Conservation (phyloP, 2,113 vertebrate genomes). For the Scophthalmus maximus region DNA sequence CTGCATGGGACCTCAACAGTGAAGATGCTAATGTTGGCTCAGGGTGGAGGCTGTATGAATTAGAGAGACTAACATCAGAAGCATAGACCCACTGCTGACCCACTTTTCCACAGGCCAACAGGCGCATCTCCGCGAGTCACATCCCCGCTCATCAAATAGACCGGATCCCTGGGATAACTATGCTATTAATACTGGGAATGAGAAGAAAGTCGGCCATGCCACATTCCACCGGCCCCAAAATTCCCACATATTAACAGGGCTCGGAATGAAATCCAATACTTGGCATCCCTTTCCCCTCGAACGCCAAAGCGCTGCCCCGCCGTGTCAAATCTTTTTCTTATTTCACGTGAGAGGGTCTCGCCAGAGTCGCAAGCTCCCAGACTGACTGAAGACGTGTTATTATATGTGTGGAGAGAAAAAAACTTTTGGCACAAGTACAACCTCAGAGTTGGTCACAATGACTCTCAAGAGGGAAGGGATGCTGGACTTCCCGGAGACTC, state of each 20-base stretch:
- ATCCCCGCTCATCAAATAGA: conserved; percentile 51
- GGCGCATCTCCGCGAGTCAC: conserved; percentile 24
- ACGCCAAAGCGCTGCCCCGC: conserved; percentile 45
- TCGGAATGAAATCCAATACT: conserved; percentile 70
- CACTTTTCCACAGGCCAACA: conserved; percentile 49
- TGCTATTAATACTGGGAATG: conserved; percentile 72
- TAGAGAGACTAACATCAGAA: conserved; percentile 5
- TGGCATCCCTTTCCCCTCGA: conserved; percentile 52
- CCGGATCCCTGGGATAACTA: conserved; percentile 50
- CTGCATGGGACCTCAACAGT: conserved; percentile 10
- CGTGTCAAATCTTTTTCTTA: conserved; percentile 60
- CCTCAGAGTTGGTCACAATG: conserved; percentile 22
- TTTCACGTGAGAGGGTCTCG: conserved; percentile 53
- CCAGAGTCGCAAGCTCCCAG: conserved; percentile 48
- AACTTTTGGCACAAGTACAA: conserved; percentile 18
- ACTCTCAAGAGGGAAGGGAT: conserved; percentile 38
- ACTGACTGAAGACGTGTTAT: conserved; percentile 59
- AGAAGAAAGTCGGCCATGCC: conserved; percentile 62
- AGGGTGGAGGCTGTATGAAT: conserved; percentile 14
- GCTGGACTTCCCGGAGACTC: conserved; percentile 36
- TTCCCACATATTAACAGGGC: conserved; percentile 72
- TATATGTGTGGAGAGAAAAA: conserved; percentile 31
- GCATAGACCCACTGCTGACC: conserved; percentile 59
- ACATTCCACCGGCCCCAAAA: conserved; percentile 65
- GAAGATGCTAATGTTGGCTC: conserved; percentile 42